Evolutionary conservation across 2,888 invertebrate genomes (phyloP).

Genomic region (Diadegma fenestrale): DNA sequence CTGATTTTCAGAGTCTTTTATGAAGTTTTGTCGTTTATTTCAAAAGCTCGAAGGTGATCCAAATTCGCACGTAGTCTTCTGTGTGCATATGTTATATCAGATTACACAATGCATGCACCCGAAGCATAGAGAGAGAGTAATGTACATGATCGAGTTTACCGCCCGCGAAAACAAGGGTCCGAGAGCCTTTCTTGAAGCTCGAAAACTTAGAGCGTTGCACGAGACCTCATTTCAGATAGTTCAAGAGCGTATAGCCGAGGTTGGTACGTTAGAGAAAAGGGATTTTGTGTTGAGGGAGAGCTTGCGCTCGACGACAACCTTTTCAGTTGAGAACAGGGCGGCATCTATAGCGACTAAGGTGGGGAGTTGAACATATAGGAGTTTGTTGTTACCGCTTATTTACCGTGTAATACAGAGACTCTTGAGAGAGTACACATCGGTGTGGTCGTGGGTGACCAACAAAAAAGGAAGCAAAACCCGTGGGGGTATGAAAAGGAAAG

Average conservation of each 20-base stretch:
- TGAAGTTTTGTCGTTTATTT: neutral
- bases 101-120: neutral
- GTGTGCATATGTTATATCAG: conserved; percentile 9
- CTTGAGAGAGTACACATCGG: conserved; percentile 55
- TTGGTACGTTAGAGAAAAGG: conserved; percentile 51
- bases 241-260: conserved; percentile 53
- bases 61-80: neutral
- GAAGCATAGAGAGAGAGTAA: neutral
- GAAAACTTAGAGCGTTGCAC: conserved; percentile 38
- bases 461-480: conserved; percentile 47
- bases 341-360: conserved; percentile 56
- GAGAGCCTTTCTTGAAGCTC: conserved; percentile 25
- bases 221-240: conserved; percentile 30
- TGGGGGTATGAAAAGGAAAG: conserved; percentile 49
- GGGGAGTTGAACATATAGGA: conserved; percentile 46
- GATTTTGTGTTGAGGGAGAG: conserved; percentile 30
- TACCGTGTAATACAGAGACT: conserved; percentile 77
- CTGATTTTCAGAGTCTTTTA: neutral
- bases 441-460: conserved; percentile 44
- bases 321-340: conserved; percentile 47
- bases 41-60: neutral
- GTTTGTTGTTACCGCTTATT: conserved; percentile 79
- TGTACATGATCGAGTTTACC: conserved; percentile 37
- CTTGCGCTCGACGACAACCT: conserved; percentile 49
- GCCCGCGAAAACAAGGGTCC: conserved; percentile 49